Conservation (phyloP, 2,888 invertebrate species). For the Drosophila putrida region DNA sequence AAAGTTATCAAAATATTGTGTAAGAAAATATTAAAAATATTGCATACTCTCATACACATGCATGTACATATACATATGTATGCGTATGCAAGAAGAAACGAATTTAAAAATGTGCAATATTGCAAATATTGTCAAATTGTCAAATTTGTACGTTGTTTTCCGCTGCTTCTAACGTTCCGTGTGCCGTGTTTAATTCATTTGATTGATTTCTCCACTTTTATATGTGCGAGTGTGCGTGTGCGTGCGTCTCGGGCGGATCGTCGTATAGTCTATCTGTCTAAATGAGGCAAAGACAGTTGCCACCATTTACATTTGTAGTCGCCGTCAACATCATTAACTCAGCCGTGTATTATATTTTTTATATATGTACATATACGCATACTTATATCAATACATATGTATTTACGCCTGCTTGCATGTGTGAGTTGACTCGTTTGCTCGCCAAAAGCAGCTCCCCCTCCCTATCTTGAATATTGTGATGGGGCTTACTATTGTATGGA, state of each 20-base stretch:
- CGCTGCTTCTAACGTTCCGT: conserved; percentile 44
- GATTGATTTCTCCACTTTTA: conserved; percentile 76
- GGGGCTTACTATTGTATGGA: conserved; percentile 41
- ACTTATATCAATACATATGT: conserved; percentile 36
- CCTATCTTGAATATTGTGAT: conserved; percentile 23
- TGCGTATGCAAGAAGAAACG: conserved; percentile 40
- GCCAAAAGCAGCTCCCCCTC: conserved; percentile 33
- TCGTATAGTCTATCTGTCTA: conserved; percentile 45
- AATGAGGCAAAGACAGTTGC: conserved; percentile 46
- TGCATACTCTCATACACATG: conserved; percentile 38
- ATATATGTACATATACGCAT: conserved; percentile 32
- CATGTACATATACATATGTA: conserved; percentile 39
- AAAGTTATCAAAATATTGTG: conserved; percentile 69
- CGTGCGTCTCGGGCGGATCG: conserved; percentile 51
- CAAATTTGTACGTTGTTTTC: conserved; percentile 55
- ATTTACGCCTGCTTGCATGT: conserved; percentile 48
- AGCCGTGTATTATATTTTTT: conserved; percentile 62
- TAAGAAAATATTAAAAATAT: conserved; percentile 61
- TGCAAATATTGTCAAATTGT: conserved; percentile 64
- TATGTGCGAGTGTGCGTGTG: conserved; percentile 21
- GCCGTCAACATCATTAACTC: conserved; percentile 61
- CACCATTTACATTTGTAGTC: conserved; percentile 50
- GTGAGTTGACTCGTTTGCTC: conserved; percentile 53
- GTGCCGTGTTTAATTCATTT: conserved; percentile 53
- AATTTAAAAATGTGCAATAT: conserved; percentile 54